A percentile compares a stretch with the other conserved stretches of the same genome.
These are phyloP conservation scores for Mamestra brassicae DNA, from an alignment of 2,888 invertebrate genomes.

Conservation along the genomic window DNA sequence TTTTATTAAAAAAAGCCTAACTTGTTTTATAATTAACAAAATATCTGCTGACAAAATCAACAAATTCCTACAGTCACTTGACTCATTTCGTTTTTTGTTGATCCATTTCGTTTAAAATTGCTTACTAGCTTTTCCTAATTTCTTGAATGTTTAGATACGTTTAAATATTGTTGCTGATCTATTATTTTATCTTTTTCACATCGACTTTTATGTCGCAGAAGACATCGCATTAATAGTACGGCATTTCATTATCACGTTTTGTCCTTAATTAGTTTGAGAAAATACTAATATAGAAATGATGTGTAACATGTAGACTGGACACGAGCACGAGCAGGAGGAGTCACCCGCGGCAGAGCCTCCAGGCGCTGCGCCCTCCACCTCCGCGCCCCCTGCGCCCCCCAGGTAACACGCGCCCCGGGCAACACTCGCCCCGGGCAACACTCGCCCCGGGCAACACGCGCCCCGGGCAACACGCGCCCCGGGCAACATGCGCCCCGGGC, in stretches of 20 bases:
- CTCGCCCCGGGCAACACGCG: too few relatives aligned
- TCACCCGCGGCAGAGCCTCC: neutral
- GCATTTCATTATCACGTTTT: neutral
- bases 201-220: neutral
- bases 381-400: constrained; percentile 38
- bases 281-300: neutral
- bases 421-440: constrained; percentile 77
- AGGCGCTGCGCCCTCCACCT: constrained; percentile 9
- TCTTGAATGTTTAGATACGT: neutral
- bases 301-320: constrained; percentile 15
- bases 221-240: neutral
- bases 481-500: too few relatives aligned
- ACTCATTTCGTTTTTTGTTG: neutral
- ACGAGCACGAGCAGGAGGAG: constrained; percentile 51
- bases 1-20: neutral
- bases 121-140: neutral
- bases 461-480: too few relatives aligned
- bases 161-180: neutral
- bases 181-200: neutral
- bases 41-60: neutral
- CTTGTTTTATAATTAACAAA: neutral
- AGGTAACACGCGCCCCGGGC: constrained; percentile 35
- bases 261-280: neutral
- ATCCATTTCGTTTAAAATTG: neutral
- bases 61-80: neutral